Percentiles rank a stretch among this genome's conserved stretches.
These are phyloP conservation scores for Brachypteracias leptosomus DNA, from an alignment of 2,113 vertebrate genomes.

Conservation along the genomic window DNA sequence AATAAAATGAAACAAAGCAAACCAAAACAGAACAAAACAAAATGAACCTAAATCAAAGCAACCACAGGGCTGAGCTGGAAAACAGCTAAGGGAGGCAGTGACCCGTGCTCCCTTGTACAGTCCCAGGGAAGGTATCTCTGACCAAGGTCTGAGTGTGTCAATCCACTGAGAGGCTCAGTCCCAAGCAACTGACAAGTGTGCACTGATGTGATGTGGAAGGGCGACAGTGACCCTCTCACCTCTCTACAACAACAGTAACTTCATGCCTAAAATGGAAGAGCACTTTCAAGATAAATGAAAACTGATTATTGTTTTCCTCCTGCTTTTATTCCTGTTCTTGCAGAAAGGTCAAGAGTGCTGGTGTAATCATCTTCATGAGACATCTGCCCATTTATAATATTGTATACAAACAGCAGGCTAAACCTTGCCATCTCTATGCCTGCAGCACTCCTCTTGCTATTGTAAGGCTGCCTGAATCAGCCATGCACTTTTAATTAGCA, in stretches of 20 bases:
- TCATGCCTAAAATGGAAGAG: background rate
- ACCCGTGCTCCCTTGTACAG: background rate
- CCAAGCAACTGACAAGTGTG: background rate
- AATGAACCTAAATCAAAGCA: background rate
- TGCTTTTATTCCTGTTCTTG: conserved; percentile 28
- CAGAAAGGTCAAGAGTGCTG: conserved; percentile 36
- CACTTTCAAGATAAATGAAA: background rate
- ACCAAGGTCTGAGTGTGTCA: background rate
- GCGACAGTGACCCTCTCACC: background rate
- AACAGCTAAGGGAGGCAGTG: background rate
- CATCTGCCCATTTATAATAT: conserved; percentile 11
- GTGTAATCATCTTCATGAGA: background rate
- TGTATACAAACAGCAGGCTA: conserved; percentile 2
- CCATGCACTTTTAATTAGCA: conserved; percentile 23
- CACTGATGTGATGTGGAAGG: background rate
- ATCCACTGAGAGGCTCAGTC: background rate
- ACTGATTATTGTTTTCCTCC: background rate
- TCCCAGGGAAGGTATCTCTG: background rate
- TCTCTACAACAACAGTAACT: background rate
- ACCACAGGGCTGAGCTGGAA: background rate
- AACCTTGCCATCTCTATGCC: background rate
- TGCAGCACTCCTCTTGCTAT: background rate
- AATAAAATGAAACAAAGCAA: background rate
- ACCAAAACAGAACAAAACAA: background rate
- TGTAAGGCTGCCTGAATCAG: conserved; percentile 4